phyloP scores from a whole-genome alignment of 2,888 invertebrate genomes.

The Criorhina ranunculi region DNA sequence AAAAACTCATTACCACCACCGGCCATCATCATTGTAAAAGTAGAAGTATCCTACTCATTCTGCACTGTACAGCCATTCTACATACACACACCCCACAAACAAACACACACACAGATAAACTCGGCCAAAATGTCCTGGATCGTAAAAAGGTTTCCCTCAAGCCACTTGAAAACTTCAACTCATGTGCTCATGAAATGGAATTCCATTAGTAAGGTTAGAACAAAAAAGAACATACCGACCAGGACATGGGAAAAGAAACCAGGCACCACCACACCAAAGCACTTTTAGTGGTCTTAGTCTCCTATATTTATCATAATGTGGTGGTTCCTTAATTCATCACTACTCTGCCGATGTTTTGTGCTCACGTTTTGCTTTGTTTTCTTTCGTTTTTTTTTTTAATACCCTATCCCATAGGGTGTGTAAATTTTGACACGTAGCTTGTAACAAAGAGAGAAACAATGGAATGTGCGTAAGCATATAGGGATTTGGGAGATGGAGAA shows the following conservation, averaged over 20 bases:
- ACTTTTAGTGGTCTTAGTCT: slow-evolving; percentile 13
- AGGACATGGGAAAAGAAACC: neutral
- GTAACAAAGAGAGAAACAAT: no score
- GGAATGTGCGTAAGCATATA: no score
- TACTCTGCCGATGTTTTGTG: slow-evolving; percentile 54
- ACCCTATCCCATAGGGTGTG: no score
- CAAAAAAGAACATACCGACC: neutral
- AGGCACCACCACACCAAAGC: slow-evolving; percentile 28
- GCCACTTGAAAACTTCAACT: slow-evolving; percentile 58
- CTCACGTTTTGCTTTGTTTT: slow-evolving; percentile 35
- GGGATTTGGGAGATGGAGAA: no score
- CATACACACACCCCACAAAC: neutral
- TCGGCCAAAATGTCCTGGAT: slow-evolving; percentile 48
- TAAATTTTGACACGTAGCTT: no score
- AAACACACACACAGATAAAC: slow-evolving; percentile 26
- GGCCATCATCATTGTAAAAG: slow-evolving; percentile 58
- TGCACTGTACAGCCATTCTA: neutral
- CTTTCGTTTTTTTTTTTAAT: slow-evolving; percentile 15
- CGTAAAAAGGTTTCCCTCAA: slow-evolving; percentile 36
- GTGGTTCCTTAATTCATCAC: slow-evolving; percentile 69
- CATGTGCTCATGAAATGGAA: slow-evolving; percentile 54
- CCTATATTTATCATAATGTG: slow-evolving; percentile 60
- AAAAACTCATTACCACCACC: slow-evolving; percentile 71
- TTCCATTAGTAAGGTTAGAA: slow-evolving; percentile 55
- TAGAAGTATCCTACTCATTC: slow-evolving; percentile 29